A percentile compares a stretch with the other conserved stretches of the same genome.
phyloP scores from a whole-genome alignment of 1,140 invertebrate genomes.

The Pseudomyrmex concolor region DNA sequence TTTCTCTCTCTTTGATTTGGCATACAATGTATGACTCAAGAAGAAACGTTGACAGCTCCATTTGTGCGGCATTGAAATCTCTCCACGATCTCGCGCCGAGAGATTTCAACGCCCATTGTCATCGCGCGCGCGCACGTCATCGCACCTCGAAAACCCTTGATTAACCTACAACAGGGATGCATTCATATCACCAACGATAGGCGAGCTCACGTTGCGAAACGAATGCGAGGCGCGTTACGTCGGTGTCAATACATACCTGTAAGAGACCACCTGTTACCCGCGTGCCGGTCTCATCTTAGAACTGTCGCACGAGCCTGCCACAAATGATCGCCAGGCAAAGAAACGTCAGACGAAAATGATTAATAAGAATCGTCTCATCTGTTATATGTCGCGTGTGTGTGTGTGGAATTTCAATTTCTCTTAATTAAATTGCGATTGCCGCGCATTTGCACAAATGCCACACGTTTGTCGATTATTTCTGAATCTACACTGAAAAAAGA shows the following conservation, averaged over 20 bases:
- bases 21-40: slow-evolving; percentile 13
- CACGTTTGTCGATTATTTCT: background rate
- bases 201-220: slow-evolving; percentile 51
- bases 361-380: slow-evolving; percentile 61
- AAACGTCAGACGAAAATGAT: slow-evolving; percentile 63
- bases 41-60: slow-evolving; percentile 48
- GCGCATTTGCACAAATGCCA: slow-evolving; percentile 13
- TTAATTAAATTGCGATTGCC: slow-evolving; percentile 59
- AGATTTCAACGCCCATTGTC: slow-evolving; percentile 8
- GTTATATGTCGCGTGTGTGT: slow-evolving; percentile 10
- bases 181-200: slow-evolving; percentile 24
- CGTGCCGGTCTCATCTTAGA: background rate
- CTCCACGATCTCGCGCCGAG: slow-evolving; percentile 19
- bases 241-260: slow-evolving; percentile 38
- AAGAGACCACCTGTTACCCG: slow-evolving; percentile 61
- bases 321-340: slow-evolving; percentile 48
- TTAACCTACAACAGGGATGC: slow-evolving; percentile 31
- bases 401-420: slow-evolving; percentile 38
- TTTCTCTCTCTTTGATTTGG: background rate
- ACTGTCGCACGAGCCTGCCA: slow-evolving; percentile 40
- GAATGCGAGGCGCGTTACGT: slow-evolving; percentile 45
- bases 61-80: slow-evolving; percentile 44
- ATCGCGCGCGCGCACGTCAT: slow-evolving; percentile 1
- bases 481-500: too few relatives aligned
- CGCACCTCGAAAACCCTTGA: slow-evolving; percentile 5